Base-by-base conservation (phyloP, 2,797 vertebrate genomes). In the Nyctalus aviator region DNA sequence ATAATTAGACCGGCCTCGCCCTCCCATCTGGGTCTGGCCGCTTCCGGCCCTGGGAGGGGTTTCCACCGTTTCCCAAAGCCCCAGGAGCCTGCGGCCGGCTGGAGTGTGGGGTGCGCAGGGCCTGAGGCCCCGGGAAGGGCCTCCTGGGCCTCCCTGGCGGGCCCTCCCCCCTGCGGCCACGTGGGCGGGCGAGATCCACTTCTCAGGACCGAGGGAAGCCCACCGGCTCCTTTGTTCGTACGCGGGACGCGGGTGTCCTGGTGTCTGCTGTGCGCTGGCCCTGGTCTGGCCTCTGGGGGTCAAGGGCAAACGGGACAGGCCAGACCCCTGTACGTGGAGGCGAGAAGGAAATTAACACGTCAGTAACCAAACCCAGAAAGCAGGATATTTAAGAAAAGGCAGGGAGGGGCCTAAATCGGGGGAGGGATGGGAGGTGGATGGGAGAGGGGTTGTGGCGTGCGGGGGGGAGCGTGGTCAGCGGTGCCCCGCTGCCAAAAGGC, bases 1-100 rank as follows among this genome's bases (percentile, higher is more conserved):
- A 90, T 93, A 88, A 94, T 96, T 94, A 96, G 93, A 35, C 6
- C 13, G 23, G 32, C 57, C 71, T 23, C 5, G 1, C 44, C 69
- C 14, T 23, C 72, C 15, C 71, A 32, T 75, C 78, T 9, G 81
- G 79, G 94, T 25, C 77, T 66, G 93, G 84, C 88, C 53, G 32
- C 64, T 93, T 93, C 93, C 15, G 44, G 84, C 46, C 57, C 23
- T 2, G 4, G 82, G 30, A 57, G 32, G 73, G 84, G 48, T 72
- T 92, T 41, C 76, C 46, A 50, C 64, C 15, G 68, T 32, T 75
- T 59, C 82, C 81, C 32, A 41, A 84, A 87, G 8, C 35, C 62
- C 48, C 0, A 1, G 3, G 25, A 66, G 20, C 44, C 93, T 46
- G 44, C 0, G 5, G 30, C 4, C 6, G 17, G 1, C 4, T 0